Conservation (phyloP, 2,113 vertebrate genomes). For the Ctenodactylus gundi region DNA sequence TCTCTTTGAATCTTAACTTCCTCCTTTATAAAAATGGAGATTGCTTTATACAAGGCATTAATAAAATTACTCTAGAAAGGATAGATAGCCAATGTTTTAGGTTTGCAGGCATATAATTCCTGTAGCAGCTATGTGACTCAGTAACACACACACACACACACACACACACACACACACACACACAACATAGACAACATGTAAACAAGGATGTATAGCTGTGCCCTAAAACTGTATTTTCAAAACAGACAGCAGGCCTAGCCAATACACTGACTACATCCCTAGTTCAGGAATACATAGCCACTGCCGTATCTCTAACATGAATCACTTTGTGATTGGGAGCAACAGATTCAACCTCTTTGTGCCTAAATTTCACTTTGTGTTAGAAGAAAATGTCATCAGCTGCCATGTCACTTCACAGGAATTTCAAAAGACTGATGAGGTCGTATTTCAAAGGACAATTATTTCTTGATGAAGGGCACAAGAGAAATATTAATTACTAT, state of each 20-base stretch:
- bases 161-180: no score
- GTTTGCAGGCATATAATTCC: neutral
- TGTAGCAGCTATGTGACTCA: neutral
- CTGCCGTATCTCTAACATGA: neutral
- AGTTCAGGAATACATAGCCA: neutral
- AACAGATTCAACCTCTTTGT: neutral
- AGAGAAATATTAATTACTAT: slow-evolving; percentile 62
- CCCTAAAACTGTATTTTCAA: neutral
- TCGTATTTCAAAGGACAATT: slow-evolving; percentile 41
- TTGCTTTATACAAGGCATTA: neutral
- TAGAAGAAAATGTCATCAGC: slow-evolving; percentile 32
- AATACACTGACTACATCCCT: neutral
- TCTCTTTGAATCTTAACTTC: neutral
- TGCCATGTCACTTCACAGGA: neutral
- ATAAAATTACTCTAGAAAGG: neutral
- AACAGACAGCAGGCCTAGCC: neutral
- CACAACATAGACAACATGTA: neutral
- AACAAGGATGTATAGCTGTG: neutral
- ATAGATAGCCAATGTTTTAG: neutral
- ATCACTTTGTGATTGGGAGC: neutral
- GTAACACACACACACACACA: no score
- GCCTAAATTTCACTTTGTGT: slow-evolving; percentile 7
- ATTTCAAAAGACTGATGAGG: slow-evolving; percentile 55
- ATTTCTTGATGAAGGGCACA: slow-evolving; percentile 57
- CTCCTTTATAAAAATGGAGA: neutral